These are phyloP conservation scores for Rhinella marina DNA, from an alignment of 2,797 vertebrate species.

Conservation along the genomic window DNA sequence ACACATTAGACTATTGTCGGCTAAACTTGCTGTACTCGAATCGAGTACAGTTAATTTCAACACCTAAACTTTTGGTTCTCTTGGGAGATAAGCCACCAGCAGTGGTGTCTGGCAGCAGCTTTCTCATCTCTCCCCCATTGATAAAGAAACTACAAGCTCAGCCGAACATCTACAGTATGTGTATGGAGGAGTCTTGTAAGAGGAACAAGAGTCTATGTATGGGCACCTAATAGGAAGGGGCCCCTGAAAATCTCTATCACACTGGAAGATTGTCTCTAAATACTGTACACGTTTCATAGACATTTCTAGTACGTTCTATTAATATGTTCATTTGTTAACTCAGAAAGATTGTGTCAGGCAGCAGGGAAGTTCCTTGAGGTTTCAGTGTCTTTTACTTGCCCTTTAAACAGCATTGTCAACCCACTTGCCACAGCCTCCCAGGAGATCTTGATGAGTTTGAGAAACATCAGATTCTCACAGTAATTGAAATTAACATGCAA, in stretches of 20 bases:
- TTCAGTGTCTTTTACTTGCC: background rate
- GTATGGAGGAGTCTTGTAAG: no score
- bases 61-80: no score
- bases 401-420: background rate
- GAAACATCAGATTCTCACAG: constrained; percentile 41
- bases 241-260: background rate
- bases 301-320: background rate
- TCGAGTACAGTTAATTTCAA: no score
- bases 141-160: no score
- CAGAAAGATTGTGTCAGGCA: constrained; percentile 29
- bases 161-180: no score
- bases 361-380: constrained; percentile 42
- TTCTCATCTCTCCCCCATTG: no score
- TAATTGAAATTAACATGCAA: background rate
- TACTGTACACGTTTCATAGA: background rate
- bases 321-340: background rate
- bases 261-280: background rate
- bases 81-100: no score
- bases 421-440: constrained; percentile 29
- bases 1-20: no score
- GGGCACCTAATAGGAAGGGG: no score
- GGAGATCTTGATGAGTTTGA: constrained; percentile 28
- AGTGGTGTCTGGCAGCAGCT: no score
- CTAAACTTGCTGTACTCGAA: no score
- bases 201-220: no score